Base-by-base conservation (phyloP, 2,888 invertebrate genomes). In the Smittia sp. region DNA sequence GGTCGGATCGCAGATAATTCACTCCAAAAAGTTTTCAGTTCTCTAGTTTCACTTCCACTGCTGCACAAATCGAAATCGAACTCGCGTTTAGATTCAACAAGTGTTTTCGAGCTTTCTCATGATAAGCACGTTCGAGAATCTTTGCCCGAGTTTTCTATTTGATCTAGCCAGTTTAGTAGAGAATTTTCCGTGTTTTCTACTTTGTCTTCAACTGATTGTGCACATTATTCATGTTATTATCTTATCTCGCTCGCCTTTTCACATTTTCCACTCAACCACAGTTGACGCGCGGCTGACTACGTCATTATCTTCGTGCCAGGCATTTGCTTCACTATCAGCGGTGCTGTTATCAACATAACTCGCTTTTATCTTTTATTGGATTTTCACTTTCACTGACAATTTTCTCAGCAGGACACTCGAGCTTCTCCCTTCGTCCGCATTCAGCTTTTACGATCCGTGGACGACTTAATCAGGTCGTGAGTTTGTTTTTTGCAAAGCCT, bases 81-180 rank as follows among this genome's bases (percentile, higher is more conserved):
- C 22, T 58, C 22, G 7, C 22, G 3, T 58, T 13, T 58, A 25
- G 13, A 70, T 70, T 70, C 69, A 70, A 70, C 69, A 70, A 70
- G 69, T 70, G 69, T 70, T 25, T 70, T 25, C 52, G 24, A 70
- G 32, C 25, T 70, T 67, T 67, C 32, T 25, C 69, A 70, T 70
- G 69, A 70, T 70, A 54, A 70, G 52, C 69, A 70, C 69, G 69
- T 70, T 70, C 25, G 13, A 15, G 69, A 70, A 54, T 67, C 22
- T 25, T 27, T 18, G 18, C 22, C 13, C 39, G 25, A 52, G 24
- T 20, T 24, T 54, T 70, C 22, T 25, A 1, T 67, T 46, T 46
- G 25, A 18, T 25, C 22, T 54, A n/a, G 20, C 18, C 52, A 70
- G 32, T 54, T 70, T 70, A 54, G 18, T 58, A 20, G 46, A 13